Evolutionary conservation across 2,888 invertebrate species (phyloP).

Genomic region (Acronicta leporina): DNA sequence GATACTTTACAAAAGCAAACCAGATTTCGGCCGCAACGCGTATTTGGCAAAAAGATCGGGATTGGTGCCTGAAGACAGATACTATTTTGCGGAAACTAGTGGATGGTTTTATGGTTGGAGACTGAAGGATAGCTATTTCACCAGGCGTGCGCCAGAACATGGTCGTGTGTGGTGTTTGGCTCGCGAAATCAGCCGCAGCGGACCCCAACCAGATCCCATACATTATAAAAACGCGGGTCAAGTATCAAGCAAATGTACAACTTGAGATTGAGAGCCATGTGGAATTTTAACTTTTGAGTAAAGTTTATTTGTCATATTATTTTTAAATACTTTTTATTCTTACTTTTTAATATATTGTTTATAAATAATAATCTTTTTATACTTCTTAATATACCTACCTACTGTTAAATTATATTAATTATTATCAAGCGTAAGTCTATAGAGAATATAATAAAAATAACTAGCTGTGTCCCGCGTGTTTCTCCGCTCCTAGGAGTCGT

Average conservation of each 20-base stretch:
- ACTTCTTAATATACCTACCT: too few relatives aligned
- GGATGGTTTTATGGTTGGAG: conserved; percentile 40
- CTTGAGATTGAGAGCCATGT: conserved; percentile 1
- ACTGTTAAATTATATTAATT: too few relatives aligned
- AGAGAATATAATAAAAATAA: too few relatives aligned
- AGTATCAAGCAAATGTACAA: conserved; percentile 1
- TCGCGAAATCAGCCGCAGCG: conserved; percentile 21
- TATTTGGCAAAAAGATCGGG: conserved; percentile 20
- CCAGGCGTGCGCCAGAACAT: not conserved
- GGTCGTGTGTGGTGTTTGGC: conserved; percentile 25
- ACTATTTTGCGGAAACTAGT: conserved; percentile 31
- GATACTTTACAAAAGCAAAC: conserved; percentile 20
- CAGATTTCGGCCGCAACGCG: conserved; percentile 23
- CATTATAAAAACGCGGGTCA: conserved; percentile 13
- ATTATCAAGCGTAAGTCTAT: too few relatives aligned
- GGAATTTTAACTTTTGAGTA: conserved; percentile 5
- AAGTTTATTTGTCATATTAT: conserved; percentile 8
- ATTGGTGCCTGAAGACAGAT: conserved; percentile 19
- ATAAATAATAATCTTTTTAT: too few relatives aligned
- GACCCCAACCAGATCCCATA: conserved; percentile 25
- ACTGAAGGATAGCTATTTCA: conserved; percentile 27
- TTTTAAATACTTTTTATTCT: not conserved
- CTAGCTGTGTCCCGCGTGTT: too few relatives aligned
- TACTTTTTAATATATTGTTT: not conserved
- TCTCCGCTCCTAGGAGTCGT: too few relatives aligned